Base-by-base conservation (phyloP, 2,113 vertebrate genomes). In the Garra rufa region DNA sequence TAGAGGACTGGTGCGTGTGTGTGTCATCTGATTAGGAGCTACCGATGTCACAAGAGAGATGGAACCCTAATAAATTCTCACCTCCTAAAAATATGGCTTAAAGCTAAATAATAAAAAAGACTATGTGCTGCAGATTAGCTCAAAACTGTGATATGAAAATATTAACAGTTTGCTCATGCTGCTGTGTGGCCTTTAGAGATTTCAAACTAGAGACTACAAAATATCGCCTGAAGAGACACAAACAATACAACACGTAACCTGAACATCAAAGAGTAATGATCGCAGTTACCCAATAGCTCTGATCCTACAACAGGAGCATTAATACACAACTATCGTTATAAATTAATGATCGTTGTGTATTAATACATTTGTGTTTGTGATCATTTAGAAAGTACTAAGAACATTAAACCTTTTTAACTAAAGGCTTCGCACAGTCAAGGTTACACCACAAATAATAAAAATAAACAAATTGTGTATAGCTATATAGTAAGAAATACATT, bases 11-110 rank as follows among this genome's bases (percentile, higher is more conserved):
- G 50, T 41, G 77, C 21, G 41, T 17, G n/a, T 21, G 41, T 21
- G 11, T 78, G 21, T 44, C 76, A 78, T 78, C 55, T 78, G 55
- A 78, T 78, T 78, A 78, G 55, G n/a, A 78, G 55, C 38, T 61
- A 61, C 76, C 13, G 9, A 44, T 61, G 21, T 78, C 55, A 61
- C 55, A 43, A 44, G n/a, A 78, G 55, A 78, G 14, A 78, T 24
- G 34, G 7, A 78, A 61, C 55, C 43, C n/a, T 61, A 61, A 61
- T 4, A 78, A 0, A 10, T 61, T 15, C 59, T 61, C 38, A 61
- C 55, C 8, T 21, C 34, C 3, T 26, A 28, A 78, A 57, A 77
- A 77, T 43, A 59, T 44, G 4, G 28, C 48, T 38, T n/a, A 71
- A 71, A 24, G n/a, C 76, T 61, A 43, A 44, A 44, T 24, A 24